phyloP scores from a whole-genome alignment of 2,113 vertebrate genomes.

The Crotalus helleri region DNA sequence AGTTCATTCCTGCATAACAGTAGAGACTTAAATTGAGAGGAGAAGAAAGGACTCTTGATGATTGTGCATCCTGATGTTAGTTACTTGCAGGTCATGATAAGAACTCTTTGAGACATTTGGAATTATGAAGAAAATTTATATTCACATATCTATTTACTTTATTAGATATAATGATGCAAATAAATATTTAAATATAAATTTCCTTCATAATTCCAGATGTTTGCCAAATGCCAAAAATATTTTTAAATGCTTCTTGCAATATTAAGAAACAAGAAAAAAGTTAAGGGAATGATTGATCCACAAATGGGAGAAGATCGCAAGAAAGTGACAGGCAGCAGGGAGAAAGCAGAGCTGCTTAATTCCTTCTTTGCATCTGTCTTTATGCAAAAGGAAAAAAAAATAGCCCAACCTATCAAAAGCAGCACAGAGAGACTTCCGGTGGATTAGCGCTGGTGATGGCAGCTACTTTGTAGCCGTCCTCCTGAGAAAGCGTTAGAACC shows the following conservation, averaged over 20 bases:
- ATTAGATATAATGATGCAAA: neutral
- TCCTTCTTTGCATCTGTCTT: neutral
- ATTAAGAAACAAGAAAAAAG: neutral
- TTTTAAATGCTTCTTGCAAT: neutral
- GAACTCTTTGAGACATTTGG: conserved; percentile 42
- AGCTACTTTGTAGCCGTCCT: no score
- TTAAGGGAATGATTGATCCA: neutral
- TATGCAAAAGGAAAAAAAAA: neutral
- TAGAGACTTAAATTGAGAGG: neutral
- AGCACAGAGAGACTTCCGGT: neutral
- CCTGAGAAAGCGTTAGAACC: no score
- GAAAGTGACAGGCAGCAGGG: neutral
- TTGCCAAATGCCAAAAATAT: neutral
- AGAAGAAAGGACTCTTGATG: neutral
- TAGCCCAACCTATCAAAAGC: neutral
- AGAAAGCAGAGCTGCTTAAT: no score
- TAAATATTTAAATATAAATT: neutral
- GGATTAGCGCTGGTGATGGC: no score
- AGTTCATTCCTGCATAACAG: neutral
- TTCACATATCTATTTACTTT: conserved; percentile 34
- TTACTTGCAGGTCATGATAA: conserved; percentile 36
- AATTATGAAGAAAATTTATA: conserved; percentile 45
- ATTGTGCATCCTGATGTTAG: conserved; percentile 49
- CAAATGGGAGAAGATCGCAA: neutral
- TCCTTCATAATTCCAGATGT: neutral